phyloP scores from a whole-genome alignment of 2,888 invertebrate species.

The Chrysotoxum bicinctum region DNA sequence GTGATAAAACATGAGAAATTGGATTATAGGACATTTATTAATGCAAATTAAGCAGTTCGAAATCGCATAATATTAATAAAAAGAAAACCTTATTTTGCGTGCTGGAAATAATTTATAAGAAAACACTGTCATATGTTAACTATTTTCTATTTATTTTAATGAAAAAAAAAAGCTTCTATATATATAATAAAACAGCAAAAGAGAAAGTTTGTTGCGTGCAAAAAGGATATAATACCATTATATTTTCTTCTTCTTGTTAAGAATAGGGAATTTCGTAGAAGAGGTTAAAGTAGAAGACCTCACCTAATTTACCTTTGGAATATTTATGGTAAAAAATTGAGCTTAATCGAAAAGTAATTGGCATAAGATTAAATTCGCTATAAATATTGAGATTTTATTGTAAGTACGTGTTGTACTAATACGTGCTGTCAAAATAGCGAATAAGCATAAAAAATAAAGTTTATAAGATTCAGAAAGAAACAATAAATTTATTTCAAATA shows the following conservation, averaged over 20 bases:
- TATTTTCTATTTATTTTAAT: slow-evolving; percentile 1
- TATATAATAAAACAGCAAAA: background rate
- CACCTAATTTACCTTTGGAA: slow-evolving; percentile 9
- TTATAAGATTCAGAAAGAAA: too few species aligned
- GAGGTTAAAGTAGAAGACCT: background rate
- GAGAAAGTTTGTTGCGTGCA: slow-evolving; percentile 6
- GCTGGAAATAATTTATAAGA: slow-evolving; percentile 7
- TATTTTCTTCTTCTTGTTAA: background rate
- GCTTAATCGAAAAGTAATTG: background rate
- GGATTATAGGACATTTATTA: background rate
- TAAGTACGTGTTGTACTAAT: too few species aligned
- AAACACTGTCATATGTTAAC: background rate
- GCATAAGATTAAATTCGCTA: background rate
- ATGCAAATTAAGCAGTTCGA: slow-evolving; percentile 7
- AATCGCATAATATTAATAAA: slow-evolving; percentile 16
- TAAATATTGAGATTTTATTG: too few species aligned
- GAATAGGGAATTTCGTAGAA: background rate
- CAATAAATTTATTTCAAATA: too few species aligned
- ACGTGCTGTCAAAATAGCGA: too few species aligned
- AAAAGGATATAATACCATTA: slow-evolving; percentile 15
- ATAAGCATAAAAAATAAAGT: too few species aligned
- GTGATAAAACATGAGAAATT: slow-evolving; percentile 5
- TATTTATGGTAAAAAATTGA: background rate
- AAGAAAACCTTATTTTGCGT: slow-evolving; percentile 3
- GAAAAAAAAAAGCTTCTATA: background rate